Base-by-base conservation (phyloP, 1,140 invertebrate genomes). In the Ericerus pela region DNA sequence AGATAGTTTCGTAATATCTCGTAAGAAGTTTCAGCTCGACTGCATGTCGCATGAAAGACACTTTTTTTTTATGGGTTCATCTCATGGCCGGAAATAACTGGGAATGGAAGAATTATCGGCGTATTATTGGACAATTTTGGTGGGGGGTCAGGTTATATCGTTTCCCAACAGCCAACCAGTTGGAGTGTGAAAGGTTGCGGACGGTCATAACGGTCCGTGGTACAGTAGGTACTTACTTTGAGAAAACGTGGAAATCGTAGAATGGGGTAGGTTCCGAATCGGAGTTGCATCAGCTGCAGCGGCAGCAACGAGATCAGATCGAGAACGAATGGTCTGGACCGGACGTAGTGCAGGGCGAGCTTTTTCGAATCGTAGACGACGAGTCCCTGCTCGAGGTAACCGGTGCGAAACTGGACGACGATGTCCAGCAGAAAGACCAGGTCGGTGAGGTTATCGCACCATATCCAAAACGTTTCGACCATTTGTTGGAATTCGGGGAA, bases 371-470 rank as follows among this genome's bases (percentile, higher is more conserved):
- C 85, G 70, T 92, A 94, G 8, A 89, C 64, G 63, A 66, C 64
- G 18, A 66, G 59, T 18, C 64, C 93, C 68, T 95, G 89, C 68
- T 96, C 90, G 57, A 96, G 73, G 67, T 95, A 96, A n/a, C 91
- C 91, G 27, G 93, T 96, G 43, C 92, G 76, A 62, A 96, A 82
- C 69, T 96, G 92, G 31, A 95, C 85, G 20, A 79, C 76, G 47
- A 96, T 81, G 70, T 96, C 91, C 27, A 88, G 63, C 18, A 91
- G 72, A 72, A 92, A 95, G 38, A 93, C 80, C 26, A 87, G 61
- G 70, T 96, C 92, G 59, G 84, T 85, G 57, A 94, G 74, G 53
- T 76, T 78, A 71, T 96, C 91, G 64, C 83, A 82, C 27, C 77
- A 70, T 55, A 85, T 72, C 91, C 91, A 96, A 62, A 82, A 78